Base-by-base conservation (phyloP, 2,888 invertebrate genomes). In the Drosophila nigricruria region DNA sequence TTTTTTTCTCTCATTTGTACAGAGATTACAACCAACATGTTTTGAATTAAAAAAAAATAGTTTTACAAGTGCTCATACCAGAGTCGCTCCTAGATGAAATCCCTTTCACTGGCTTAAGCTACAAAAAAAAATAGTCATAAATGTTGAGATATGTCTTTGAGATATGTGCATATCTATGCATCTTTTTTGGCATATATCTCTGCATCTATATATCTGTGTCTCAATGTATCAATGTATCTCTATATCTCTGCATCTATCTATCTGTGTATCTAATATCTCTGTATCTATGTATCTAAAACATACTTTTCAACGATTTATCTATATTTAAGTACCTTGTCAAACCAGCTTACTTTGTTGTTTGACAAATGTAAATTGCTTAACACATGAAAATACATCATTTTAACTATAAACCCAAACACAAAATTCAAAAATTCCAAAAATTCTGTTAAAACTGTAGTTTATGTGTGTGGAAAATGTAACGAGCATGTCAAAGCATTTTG, bases 401-500 rank as follows among this genome's bases (percentile, higher is more conserved):
- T 30, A 30, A 6, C 10, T 34, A n/a, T 5, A 25, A 10, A 14
- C 45, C 9, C 5, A 18, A 57, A 20, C 9, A 38, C 0, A 38
- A 30, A 45, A 25, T 45, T 6, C n/a, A 6, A 25, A 47, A 34
- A 34, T 36, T 32, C 2, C n/a, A 52, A 70, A 70, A 45, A 57
- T 69, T 38, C 30, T 23, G 16, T 6, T 42, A 25, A 18, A 52
- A 45, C 14, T 27, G 27, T 20, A 49, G 40, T 49, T 18, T 54
- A 42, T 57, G 20, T 34, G 32, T 47, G n/a, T 64, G 20, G 16
- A 23, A 53, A 54, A 52, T 66, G 79, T 84, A 84, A 82, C 82
- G 53, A 85, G 82, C 88, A 71, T 83, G 88, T 83, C 81, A 88
- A 83, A 81, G 78, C 76, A 75, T 80, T 77, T 82, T 73, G 76